A percentile compares a stretch with the other conserved stretches of the same genome.
These are phyloP conservation scores for Belonocnema kinseyi DNA, from an alignment of 1,140 invertebrate species.

Conservation along the genomic window DNA sequence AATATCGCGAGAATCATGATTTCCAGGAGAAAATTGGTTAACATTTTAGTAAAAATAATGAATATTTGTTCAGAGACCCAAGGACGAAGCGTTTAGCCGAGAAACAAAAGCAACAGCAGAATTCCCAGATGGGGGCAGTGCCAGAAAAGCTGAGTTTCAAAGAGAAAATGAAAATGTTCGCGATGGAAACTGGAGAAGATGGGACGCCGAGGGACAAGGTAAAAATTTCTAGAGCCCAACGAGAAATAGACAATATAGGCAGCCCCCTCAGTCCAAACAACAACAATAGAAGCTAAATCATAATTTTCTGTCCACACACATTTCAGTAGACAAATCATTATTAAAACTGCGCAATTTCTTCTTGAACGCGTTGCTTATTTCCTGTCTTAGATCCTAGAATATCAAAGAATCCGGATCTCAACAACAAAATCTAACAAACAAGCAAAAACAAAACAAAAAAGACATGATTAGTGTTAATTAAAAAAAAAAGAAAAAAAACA, in stretches of 20 bases:
- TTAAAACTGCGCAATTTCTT: constrained; percentile 7
- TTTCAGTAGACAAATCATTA: constrained; percentile 11
- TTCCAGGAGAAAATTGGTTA: too few relatives aligned
- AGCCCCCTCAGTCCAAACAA: constrained; percentile 73
- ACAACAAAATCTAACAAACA: neutral
- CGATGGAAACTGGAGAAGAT: constrained; percentile 90
- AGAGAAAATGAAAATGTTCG: constrained; percentile 99
- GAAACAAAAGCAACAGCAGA: constrained; percentile 83
- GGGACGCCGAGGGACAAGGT: constrained; percentile 93
- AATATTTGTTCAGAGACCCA: constrained; percentile 82
- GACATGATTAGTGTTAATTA: neutral
- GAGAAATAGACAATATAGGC: constrained; percentile 88
- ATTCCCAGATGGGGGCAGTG: constrained; percentile 80
- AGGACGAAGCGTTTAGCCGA: constrained; percentile 87
- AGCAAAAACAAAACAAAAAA: neutral
- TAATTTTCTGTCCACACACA: constrained; percentile 34
- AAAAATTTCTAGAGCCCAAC: constrained; percentile 93
- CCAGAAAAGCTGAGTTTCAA: constrained; percentile 95
- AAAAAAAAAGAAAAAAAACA: too few relatives aligned
- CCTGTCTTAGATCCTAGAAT: constrained; percentile 18
- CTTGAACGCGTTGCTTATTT: neutral
- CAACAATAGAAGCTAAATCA: constrained; percentile 56
- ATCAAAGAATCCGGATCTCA: constrained; percentile 37
- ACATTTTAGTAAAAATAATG: neutral
- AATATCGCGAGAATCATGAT: too few relatives aligned